Evolutionary conservation across 2,888 invertebrate species (phyloP), one percentile per base, ranked within the genome.

Genomic region (Dromius quadrimaculatus): DNA sequence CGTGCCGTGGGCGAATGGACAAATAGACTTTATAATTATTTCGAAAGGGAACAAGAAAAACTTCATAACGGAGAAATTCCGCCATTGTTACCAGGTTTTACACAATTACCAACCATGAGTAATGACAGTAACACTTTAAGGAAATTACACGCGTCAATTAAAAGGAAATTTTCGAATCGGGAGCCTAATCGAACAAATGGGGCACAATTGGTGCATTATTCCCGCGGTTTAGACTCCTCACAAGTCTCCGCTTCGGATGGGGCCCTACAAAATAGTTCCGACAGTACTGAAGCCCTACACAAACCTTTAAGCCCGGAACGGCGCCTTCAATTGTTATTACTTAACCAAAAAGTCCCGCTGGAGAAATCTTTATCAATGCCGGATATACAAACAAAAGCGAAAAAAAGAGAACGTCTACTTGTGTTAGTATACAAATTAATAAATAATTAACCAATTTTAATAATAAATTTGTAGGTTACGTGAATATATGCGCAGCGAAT

Each of bases 1-100:
- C 88, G 97, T 73, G 95, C 92, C 0, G 95, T 95, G 2, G 97
- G 97, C 1, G 90, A 96, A 82, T 98, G 97, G 97, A 97, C 96
- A 0, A 94, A 94, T 80, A 87, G 92, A 0, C 84, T 97, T 0
- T 92, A 94, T 79, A 87, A 89, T 1, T 95, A 94, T 81, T 95
- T 96, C 77, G 94, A 95, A 79, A 86, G 84, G 61, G 92, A 95
- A 77, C 93, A 94, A 77, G 88, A 89, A 57, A 87, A 89, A 62
- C 83, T 94, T 0, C 92, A 92, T 73, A 87, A 87, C 2, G 87
- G 88, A 1, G 89, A 91, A 34, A 84, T 88, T 6, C 78, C 84
- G 11, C 81, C 87, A 0, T 79, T 85, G 1, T 71, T 63, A 54
- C 69, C 70, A 54, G 79, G 74, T 32, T 71, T 74, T n/a, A 71